phyloP scores from a whole-genome alignment of 2,797 vertebrate species.

The Tragopan temminckii region DNA sequence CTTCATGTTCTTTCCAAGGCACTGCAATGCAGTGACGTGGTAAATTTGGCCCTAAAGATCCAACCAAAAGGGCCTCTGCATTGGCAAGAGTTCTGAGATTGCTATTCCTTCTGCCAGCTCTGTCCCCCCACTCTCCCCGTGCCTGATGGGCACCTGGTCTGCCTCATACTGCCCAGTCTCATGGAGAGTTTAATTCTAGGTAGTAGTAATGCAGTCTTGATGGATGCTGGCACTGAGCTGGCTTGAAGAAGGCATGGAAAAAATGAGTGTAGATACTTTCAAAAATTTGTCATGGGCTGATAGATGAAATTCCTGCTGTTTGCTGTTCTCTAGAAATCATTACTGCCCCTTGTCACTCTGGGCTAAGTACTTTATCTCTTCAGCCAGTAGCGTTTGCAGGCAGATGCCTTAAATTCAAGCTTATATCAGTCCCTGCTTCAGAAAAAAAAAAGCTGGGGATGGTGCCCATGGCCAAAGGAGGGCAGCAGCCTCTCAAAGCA shows the following conservation, averaged over 20 bases:
- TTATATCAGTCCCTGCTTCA: background rate
- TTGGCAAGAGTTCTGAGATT: background rate
- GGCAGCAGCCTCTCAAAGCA: background rate
- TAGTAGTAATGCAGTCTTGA: background rate
- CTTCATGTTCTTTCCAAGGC: background rate
- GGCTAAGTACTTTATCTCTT: background rate
- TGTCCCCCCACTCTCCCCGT: background rate
- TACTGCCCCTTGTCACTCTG: background rate
- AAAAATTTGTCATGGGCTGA: background rate
- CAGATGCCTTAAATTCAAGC: background rate
- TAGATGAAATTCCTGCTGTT: background rate
- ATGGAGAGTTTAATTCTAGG: background rate
- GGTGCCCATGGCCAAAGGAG: background rate
- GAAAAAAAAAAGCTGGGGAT: background rate
- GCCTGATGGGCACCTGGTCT: background rate
- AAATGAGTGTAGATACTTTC: background rate
- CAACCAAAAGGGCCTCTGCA: background rate
- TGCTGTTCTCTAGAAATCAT: background rate
- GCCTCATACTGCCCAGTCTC: background rate
- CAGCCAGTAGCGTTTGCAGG: background rate
- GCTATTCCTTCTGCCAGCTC: background rate
- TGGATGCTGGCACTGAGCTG: background rate
- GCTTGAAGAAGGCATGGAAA: background rate
- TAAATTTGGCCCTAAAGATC: background rate
- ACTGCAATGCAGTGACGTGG: background rate